These are phyloP conservation scores for Enhydra lutris DNA, from an alignment of 2,113 vertebrate species.

Conservation along the genomic window DNA sequence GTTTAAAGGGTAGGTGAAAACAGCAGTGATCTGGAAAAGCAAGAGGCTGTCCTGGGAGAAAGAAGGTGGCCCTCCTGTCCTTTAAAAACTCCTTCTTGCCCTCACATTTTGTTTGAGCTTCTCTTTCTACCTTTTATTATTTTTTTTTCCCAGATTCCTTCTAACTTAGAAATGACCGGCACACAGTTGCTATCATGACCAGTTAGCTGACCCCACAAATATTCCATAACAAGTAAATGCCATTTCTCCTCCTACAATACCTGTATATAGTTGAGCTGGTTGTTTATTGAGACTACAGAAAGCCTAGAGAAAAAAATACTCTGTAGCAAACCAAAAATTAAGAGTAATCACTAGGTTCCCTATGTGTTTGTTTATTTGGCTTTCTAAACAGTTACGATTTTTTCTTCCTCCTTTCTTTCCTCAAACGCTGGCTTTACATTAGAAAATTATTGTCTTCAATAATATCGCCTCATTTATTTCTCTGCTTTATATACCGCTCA, in stretches of 20 bases:
- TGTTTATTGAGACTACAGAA: background rate
- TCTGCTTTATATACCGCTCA: background rate
- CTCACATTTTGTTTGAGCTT: background rate
- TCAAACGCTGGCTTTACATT: background rate
- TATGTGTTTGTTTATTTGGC: background rate
- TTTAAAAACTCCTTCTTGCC: background rate
- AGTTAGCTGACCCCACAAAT: background rate
- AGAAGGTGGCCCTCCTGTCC: background rate
- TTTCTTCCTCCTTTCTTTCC: background rate
- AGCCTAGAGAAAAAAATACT: background rate
- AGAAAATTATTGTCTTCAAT: background rate
- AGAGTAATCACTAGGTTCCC: fast-evolving
- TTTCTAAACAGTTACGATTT: background rate
- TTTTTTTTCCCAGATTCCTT: background rate
- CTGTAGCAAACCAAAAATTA: background rate
- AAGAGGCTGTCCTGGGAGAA: background rate
- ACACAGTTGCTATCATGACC: background rate
- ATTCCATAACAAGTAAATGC: background rate
- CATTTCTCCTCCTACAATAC: background rate
- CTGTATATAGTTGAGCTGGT: background rate
- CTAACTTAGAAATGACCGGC: background rate
- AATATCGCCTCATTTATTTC: background rate
- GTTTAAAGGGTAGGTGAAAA: background rate
- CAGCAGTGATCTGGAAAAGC: background rate
- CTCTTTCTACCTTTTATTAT: background rate